Evolutionary conservation across 2,888 invertebrate genomes (phyloP).

Genomic region (Drosophila birchii): DNA sequence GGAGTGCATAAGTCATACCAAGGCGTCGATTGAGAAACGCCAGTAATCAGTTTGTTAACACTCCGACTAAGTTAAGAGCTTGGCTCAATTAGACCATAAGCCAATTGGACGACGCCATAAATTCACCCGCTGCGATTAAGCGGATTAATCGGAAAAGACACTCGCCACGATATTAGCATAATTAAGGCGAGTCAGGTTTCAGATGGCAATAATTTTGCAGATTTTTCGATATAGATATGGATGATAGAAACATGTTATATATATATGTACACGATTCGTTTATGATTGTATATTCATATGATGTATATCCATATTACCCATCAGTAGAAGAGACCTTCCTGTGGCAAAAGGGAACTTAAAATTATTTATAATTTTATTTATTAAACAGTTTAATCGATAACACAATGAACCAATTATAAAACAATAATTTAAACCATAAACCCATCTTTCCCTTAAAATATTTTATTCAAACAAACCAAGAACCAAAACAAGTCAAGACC

Average conservation of each 20-base stretch:
- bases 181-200: constrained; percentile 53
- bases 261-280: no score
- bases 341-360: no score
- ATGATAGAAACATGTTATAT: no score
- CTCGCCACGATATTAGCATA: constrained; percentile 74
- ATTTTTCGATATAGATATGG: neutral
- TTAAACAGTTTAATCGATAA: neutral
- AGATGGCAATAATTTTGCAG: neutral
- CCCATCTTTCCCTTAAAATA: neutral
- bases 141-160: constrained; percentile 63
- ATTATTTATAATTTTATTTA: neutral
- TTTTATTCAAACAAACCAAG: neutral
- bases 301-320: neutral
- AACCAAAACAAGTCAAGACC: neutral
- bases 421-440: neutral
- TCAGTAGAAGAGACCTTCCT: neutral
- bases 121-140: constrained; percentile 39
- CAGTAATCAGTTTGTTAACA: constrained; percentile 52
- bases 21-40: constrained; percentile 28
- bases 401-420: neutral
- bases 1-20: constrained; percentile 30
- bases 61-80: constrained; percentile 51
- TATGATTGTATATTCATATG: neutral
- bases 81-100: constrained; percentile 51
- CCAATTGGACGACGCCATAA: constrained; percentile 59